These are phyloP conservation scores for Tenualosa thibaudeaui DNA, from an alignment of 2,797 vertebrate genomes.

Conservation along the genomic window DNA sequence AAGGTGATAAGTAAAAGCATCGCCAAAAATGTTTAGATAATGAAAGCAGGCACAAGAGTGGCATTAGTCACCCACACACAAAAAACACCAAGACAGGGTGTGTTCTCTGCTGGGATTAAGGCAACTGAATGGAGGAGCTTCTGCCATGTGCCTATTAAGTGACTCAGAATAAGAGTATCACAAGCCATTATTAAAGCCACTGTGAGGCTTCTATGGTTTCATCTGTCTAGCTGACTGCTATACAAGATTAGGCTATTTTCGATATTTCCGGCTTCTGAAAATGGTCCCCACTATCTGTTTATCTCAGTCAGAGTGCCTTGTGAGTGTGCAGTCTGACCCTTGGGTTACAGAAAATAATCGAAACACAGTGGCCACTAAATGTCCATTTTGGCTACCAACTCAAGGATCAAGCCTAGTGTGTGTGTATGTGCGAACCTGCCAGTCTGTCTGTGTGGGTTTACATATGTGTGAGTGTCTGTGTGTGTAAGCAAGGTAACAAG, in stretches of 20 bases:
- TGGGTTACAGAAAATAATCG: not conserved
- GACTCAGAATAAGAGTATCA: not conserved
- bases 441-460: too few relatives aligned
- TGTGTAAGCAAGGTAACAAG: not conserved
- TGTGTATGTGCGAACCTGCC: too few relatives aligned
- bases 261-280: not conserved
- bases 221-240: not conserved
- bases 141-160: not conserved
- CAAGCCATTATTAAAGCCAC: not conserved
- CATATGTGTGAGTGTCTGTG: not conserved
- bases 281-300: not conserved
- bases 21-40: not conserved
- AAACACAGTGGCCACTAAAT: not conserved
- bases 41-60: not conserved
- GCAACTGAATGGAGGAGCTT: not conserved
- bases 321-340: not conserved
- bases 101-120: not conserved
- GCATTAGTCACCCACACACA: not conserved
- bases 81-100: not conserved
- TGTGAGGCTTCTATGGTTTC: not conserved
- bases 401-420: not conserved
- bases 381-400: not conserved
- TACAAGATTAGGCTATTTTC: constrained; percentile 10
- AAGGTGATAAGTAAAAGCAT: not conserved
- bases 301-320: not conserved